Percentiles rank a stretch among this genome's conserved stretches.
phyloP scores from a whole-genome alignment of 2,888 invertebrate genomes.

The Cremastinae sp. region DNA sequence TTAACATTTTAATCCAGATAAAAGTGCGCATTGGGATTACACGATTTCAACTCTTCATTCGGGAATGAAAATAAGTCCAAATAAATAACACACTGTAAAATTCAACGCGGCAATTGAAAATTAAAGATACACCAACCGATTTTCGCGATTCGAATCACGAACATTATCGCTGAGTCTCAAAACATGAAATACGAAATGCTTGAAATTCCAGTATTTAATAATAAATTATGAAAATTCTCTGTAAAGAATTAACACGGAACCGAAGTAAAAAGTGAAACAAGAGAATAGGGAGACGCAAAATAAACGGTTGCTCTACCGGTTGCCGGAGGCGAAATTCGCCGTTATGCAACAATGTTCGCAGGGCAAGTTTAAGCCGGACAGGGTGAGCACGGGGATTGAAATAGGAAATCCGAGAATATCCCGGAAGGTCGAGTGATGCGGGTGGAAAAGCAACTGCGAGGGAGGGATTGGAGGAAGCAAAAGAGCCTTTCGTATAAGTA shows the following conservation, averaged over 20 bases:
- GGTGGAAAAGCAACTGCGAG: slow-evolving; percentile 12
- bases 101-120: too few relatives aligned
- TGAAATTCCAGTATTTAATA: too few relatives aligned
- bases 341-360: slow-evolving; percentile 33
- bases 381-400: slow-evolving; percentile 35
- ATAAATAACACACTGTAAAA: too few relatives aligned
- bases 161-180: too few relatives aligned
- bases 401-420: slow-evolving; percentile 41
- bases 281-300: background rate
- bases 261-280: background rate
- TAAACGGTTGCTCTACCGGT: background rate
- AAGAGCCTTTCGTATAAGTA: slow-evolving; percentile 18
- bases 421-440: slow-evolving; percentile 23
- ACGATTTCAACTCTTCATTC: too few relatives aligned
- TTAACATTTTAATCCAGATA: too few relatives aligned
- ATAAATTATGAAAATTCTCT: too few relatives aligned
- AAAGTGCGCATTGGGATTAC: too few relatives aligned
- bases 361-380: slow-evolving; percentile 40
- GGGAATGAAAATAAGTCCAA: too few relatives aligned
- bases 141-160: too few relatives aligned
- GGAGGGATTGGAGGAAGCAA: background rate
- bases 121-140: too few relatives aligned
- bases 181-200: too few relatives aligned
- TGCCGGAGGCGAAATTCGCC: slow-evolving; percentile 8
- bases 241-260: background rate